Evolutionary conservation across 2,888 invertebrate genomes (phyloP).

Genomic region (Anarsia innoxiella): DNA sequence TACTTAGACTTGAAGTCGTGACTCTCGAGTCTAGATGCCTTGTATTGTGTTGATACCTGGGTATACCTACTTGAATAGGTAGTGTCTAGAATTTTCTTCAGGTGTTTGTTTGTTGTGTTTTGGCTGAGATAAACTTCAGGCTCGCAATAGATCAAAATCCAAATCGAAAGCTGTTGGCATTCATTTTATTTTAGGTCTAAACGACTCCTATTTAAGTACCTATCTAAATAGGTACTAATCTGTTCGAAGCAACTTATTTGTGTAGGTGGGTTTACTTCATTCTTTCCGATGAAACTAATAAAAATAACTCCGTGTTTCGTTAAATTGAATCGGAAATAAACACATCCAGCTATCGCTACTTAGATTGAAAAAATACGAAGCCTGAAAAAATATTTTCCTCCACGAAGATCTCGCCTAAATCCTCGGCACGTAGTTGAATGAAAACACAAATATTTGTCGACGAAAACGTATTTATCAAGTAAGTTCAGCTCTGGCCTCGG

Average conservation of each 20-base stretch:
- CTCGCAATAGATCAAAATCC: too few relatives aligned
- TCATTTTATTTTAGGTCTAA: not conserved
- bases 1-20: too few relatives aligned
- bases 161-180: too few relatives aligned
- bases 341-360: constrained; percentile 9
- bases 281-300: too few relatives aligned
- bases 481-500: not conserved
- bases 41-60: too few relatives aligned
- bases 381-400: constrained; percentile 37
- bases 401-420: constrained; percentile 22
- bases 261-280: too few relatives aligned
- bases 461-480: constrained; percentile 14
- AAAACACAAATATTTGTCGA: constrained; percentile 42
- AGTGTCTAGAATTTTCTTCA: too few relatives aligned
- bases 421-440: constrained; percentile 25
- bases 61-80: too few relatives aligned
- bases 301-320: constrained; percentile 7
- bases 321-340: constrained; percentile 12
- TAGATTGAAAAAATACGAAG: constrained; percentile 23
- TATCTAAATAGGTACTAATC: not conserved
- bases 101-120: too few relatives aligned
- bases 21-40: too few relatives aligned
- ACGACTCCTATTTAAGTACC: not conserved
- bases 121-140: too few relatives aligned
- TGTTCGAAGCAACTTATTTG: too few relatives aligned